phyloP scores from a whole-genome alignment of 2,797 vertebrate genomes.

The Catamblyrhynchus diadema region DNA sequence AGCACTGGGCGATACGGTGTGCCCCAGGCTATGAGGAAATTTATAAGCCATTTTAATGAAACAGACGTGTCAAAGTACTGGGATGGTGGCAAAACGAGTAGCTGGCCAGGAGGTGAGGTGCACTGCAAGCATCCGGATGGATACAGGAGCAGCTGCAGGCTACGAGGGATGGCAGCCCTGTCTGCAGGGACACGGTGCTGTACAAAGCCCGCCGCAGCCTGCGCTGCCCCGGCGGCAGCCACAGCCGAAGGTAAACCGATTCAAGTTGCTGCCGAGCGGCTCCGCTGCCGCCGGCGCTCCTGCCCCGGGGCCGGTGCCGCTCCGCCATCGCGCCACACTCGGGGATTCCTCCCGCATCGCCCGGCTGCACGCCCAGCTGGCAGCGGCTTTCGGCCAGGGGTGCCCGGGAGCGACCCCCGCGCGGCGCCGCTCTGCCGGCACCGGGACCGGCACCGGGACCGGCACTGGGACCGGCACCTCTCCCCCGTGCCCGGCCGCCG shows the following conservation, averaged over 20 bases:
- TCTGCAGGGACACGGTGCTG: neutral
- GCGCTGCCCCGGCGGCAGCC: neutral
- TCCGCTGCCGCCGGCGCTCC: neutral
- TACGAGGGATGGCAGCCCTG: neutral
- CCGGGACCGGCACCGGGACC: neutral
- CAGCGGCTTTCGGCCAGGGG: neutral
- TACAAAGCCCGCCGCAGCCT: neutral
- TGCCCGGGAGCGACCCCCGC: neutral
- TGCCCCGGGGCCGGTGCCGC: neutral
- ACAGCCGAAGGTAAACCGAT: neutral
- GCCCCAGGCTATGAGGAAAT: neutral
- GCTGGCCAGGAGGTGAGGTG: neutral
- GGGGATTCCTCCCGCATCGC: neutral
- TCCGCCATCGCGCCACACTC: neutral
- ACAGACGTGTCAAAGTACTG: neutral
- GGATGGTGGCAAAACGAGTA: neutral
- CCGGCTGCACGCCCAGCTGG: neutral
- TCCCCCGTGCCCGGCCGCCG: neutral
- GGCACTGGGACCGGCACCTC: neutral
- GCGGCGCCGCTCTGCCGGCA: neutral
- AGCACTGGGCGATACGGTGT: neutral
- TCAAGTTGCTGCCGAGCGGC: neutral
- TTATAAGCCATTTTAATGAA: neutral
- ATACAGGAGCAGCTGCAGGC: neutral
- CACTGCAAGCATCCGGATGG: neutral